Evolutionary conservation across 2,113 vertebrate species (phyloP), one percentile per base, ranked within the genome.

Genomic region (Pavo muticus): DNA sequence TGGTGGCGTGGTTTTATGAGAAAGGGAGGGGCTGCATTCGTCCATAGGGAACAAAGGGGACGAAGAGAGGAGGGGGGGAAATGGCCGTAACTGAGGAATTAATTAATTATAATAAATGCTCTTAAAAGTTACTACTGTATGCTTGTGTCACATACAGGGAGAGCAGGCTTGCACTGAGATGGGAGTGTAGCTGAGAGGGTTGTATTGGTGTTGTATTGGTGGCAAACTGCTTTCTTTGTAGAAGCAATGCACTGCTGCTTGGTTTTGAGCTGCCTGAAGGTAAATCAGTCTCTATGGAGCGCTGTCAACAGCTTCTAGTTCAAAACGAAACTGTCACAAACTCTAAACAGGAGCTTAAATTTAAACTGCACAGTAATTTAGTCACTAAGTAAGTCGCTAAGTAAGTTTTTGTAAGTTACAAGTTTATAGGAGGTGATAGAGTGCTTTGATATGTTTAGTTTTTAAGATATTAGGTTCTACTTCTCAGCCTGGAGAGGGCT

Each of bases 121-220:
- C 23, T 17, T 39, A 40, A 17, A 64, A 27, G 13, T 54, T 59
- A 10, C 5, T n/a, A 0, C 37, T 32, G 0, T 29, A 3, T 32
- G 0, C 5, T 74, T 54, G 24, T 73, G 64, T 16, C 2, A 0
- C 12, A 0, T 9, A 1, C 2, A 1, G 4, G 14, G 32, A 27
- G n/a, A 35, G 15, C 74, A 16, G 40, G 30, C 60, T 20, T 20
- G 20, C 20, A 17, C 25, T 4, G 10, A 57, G 29, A 29, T 40
- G 29, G 20, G 9, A 47, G 19, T 11, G 25, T 60, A 10, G 0
- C 3, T 50, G 2, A 9, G 27, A 72, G 23, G 2, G 23, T 61
- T 35, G 35, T 35, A 35, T 35, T 88, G 37, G 37, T 21, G 9
- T 29, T 81, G 10, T 67, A 20, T 24, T 59, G 37, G 29, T 47